Percentiles rank a stretch among this genome's conserved stretches.
These are phyloP conservation scores for Psittacula echo DNA, from an alignment of 2,797 vertebrate species.

Conservation along the genomic window DNA sequence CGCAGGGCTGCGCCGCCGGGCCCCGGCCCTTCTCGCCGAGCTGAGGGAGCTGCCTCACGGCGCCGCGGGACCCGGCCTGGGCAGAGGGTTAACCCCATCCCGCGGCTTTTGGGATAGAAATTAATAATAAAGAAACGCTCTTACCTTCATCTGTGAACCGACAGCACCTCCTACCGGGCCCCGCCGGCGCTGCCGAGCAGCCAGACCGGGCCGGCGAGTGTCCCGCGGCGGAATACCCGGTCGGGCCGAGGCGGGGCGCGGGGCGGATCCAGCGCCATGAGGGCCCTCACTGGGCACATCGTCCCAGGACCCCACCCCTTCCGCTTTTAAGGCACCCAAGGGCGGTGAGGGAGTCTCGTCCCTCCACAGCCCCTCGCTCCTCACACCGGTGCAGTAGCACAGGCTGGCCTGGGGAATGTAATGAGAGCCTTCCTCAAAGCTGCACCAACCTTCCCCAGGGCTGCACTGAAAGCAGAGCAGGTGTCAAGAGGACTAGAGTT, in stretches of 20 bases:
- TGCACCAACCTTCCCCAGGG: neutral
- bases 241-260: neutral
- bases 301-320: neutral
- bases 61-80: neutral
- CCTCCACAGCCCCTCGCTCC: neutral
- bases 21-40: neutral
- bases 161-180: conserved; percentile 81
- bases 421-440: neutral
- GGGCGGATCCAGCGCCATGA: neutral
- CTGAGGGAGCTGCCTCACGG: neutral
- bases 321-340: accelerated
- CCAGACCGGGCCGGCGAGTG: neutral
- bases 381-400: accelerated
- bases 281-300: neutral
- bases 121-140: neutral
- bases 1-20: neutral
- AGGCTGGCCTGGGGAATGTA: accelerated
- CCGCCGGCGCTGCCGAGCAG: conserved; percentile 23
- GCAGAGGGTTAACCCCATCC: neutral
- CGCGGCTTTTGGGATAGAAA: neutral
- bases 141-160: conserved; percentile 64
- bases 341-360: accelerated
- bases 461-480: neutral
- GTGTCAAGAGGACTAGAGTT: accelerated
- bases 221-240: neutral